Percentiles rank a stretch among this genome's conserved stretches.
Evolutionary conservation across 2,113 vertebrate species (phyloP).

Genomic region (Limnothrissa miodon): DNA sequence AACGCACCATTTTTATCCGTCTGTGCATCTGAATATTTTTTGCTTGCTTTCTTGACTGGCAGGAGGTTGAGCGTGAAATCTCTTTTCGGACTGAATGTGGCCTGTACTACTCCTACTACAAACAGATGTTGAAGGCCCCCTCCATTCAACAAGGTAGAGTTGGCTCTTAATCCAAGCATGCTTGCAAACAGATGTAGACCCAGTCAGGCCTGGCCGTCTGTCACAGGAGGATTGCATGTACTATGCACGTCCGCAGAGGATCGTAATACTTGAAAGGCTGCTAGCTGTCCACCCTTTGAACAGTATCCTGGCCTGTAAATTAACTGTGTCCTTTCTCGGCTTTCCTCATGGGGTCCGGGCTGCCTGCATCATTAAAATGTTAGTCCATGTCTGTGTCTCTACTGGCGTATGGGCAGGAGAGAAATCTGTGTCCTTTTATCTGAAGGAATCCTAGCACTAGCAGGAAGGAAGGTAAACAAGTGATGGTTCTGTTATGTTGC

Average conservation of each 20-base stretch:
- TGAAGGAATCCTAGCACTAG: constrained; percentile 26
- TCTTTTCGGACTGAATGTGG: constrained; percentile 97
- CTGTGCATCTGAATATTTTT: constrained; percentile 20
- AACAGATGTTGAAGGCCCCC: constrained; percentile 91
- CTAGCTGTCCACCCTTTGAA: neutral
- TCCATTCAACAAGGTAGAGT: constrained; percentile 84
- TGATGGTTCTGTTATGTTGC: constrained; percentile 14
- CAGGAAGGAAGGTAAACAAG: neutral
- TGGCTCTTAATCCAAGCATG: neutral
- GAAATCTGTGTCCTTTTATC: neutral
- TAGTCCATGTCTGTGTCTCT: neutral
- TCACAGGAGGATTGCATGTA: neutral
- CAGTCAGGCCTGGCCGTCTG: neutral
- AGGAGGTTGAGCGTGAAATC: constrained; percentile 98
- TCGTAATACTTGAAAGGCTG: neutral
- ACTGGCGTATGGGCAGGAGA: neutral
- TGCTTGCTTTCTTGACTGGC: constrained; percentile 50
- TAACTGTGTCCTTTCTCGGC: neutral
- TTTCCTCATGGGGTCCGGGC: neutral
- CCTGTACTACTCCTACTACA: constrained; percentile 98
- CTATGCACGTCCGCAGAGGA: neutral
- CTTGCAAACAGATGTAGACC: neutral
- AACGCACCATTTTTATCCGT: constrained; percentile 16
- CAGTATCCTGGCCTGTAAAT: neutral
- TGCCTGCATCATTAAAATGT: neutral